A percentile compares a stretch with the other conserved stretches of the same genome.
Conservation (phyloP, 2,113 vertebrate species). For the Anolis carolinensis region DNA sequence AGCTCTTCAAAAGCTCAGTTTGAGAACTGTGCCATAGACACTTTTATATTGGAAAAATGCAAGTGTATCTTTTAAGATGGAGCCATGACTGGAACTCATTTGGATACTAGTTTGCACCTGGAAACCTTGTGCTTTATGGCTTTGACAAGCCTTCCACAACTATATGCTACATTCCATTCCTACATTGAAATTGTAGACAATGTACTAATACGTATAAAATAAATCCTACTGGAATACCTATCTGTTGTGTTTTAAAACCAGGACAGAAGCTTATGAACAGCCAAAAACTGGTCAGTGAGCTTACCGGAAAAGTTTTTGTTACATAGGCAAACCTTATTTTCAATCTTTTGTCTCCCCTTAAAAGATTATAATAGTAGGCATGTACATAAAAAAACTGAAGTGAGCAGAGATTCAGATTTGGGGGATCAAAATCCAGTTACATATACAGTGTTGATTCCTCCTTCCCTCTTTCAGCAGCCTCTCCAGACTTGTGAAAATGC, state of each 20-base stretch:
- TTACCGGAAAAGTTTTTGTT: no score
- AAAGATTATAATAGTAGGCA: not conserved
- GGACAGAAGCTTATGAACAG: not conserved
- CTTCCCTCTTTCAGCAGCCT: no score
- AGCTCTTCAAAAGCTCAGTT: not conserved
- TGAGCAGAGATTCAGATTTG: not conserved
- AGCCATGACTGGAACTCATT: not conserved
- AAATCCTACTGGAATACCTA: not conserved
- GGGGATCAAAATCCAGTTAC: constrained; percentile 8
- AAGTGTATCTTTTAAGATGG: not conserved
- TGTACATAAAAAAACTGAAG: not conserved
- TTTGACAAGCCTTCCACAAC: not conserved
- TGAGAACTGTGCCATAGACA: constrained; percentile 12
- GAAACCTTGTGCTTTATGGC: constrained; percentile 5
- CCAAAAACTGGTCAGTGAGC: not conserved
- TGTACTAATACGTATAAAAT: not conserved
- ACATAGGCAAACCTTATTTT: not conserved
- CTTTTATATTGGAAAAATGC: constrained; percentile 5
- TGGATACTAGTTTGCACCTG: not conserved
- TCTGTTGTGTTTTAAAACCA: not conserved
- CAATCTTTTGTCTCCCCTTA: not conserved
- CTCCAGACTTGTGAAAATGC: no score
- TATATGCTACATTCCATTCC: not conserved
- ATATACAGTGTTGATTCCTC: not conserved
- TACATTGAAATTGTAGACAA: not conserved